Base-by-base conservation (phyloP, 2,888 invertebrate species). In the Phrixothrix hirtus region DNA sequence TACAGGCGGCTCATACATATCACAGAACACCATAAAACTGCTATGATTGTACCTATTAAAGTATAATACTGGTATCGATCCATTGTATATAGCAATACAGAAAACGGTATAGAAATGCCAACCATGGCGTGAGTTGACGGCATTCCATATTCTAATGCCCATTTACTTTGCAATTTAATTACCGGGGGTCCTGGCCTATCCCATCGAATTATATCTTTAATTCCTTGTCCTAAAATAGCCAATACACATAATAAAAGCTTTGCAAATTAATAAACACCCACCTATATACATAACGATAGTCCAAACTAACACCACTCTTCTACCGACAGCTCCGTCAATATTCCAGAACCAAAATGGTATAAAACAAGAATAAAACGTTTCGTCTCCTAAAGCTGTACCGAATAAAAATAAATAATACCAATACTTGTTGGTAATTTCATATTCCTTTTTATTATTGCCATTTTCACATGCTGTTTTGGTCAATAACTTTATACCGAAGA, bases 321-420 rank as follows among this genome's bases (percentile, higher is more conserved):
- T 79, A 9, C 91, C 90, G 1, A 94, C 89, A 16, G 87, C 88
- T 12, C 89, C 89, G 76, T 95, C 95, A 49, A 95, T 82, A 75
- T 95, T 95, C 95, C 95, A 95, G 70, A 93, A 89, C 88, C 92
- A 92, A 74, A 92, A 92, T 1, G 95, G 92, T 68, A 94, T 93
- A 70, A 94, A 93, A n/a, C 85, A 81, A 1, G 89, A 86, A 75
- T 95, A 95, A 75, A 95, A 95, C 56, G 88, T 80, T 77, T 95
- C 95, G 76, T 95, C 93, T 0, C 95, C 95, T 12, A 95, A 76
- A 55, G 88, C 87, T 0, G 94, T 92, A 11, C 93, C 94, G 69
- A 94, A 81, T 12, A 85, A 75, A 73, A 95, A 95, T 55, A 94
- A 69, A 73, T 88, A 90, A 76, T 91, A 91, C 87, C 93, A 90